These are phyloP conservation scores for Gari tellinella DNA, from an alignment of 2,888 invertebrate genomes.

Conservation along the genomic window DNA sequence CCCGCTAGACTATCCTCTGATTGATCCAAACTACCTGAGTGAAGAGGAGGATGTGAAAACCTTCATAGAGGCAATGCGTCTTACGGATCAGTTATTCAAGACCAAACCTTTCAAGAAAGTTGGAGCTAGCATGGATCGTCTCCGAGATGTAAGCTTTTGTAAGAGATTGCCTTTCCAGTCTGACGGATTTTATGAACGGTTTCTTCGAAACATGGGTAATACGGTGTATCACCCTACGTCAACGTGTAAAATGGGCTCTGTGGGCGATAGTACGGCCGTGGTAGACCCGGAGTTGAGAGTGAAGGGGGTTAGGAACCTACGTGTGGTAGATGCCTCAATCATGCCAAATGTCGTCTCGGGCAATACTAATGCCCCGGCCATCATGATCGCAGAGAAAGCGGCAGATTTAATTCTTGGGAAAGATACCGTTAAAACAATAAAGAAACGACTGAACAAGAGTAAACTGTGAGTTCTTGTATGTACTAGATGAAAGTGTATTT, in stretches of 20 bases:
- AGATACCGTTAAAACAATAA: constrained; percentile 26
- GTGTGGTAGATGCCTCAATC: constrained; percentile 47
- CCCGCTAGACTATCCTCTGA: constrained; percentile 91
- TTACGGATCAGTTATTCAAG: constrained; percentile 12
- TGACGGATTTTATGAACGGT: constrained; percentile 27
- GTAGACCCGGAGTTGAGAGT: constrained; percentile 40
- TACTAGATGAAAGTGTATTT: too few relatives aligned
- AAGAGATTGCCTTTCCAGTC: constrained; percentile 13
- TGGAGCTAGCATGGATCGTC: constrained; percentile 4
- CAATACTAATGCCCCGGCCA: constrained; percentile 49
- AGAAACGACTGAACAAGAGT: constrained; percentile 3
- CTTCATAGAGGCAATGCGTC: constrained; percentile 33
- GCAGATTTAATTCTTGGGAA: constrained; percentile 43
- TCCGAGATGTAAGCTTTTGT: constrained; percentile 16
- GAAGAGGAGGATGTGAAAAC: constrained; percentile 70
- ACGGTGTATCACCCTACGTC: constrained; percentile 47
- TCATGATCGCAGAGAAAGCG: constrained; percentile 56
- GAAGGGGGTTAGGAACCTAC: constrained; percentile 33
- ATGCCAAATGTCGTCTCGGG: constrained; percentile 44
- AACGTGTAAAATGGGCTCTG: constrained; percentile 50
- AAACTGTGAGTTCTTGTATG: too few relatives aligned
- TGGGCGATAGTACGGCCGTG: constrained; percentile 21
- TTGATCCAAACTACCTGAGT: constrained; percentile 95
- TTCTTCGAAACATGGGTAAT: constrained; percentile 22
- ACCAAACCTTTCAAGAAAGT: constrained; percentile 23